Base-by-base conservation (phyloP, 2,888 invertebrate species). In the Leptinotarsa peninsularis region DNA sequence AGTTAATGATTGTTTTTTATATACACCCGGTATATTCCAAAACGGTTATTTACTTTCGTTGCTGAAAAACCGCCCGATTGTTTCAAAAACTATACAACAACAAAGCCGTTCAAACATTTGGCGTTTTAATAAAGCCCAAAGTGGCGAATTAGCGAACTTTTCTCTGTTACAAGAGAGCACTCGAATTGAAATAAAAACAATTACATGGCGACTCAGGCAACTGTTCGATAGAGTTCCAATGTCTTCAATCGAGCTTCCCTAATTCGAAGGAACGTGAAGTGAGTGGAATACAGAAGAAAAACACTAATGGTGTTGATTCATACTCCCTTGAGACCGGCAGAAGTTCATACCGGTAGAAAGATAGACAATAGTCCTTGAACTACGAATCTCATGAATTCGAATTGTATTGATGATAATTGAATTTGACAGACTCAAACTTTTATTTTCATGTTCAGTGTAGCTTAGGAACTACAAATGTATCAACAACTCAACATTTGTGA, bases 121-220 rank as follows among this genome's bases (percentile, higher is more conserved):
- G 43, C 63, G 63, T 63, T 63, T 21, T 27, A 58, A 82, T 81
- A 71, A 71, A 71, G 71, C 67, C 67, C 67, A 63, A 67, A 75
- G 74, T 67, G 63, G 54, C 49, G 71, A 75, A 75, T 75, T 71
- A 75, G 67, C 71, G 73, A 23, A 63, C 74, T 71, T 18, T 67
- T 67, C 67, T 71, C 71, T 67, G 49, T 63, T 21, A 63, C n/a
- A 67, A 54, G 58, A 60, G 66, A 71, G 63, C 67, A 50, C 70
- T 66, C 63, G 67, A 75, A 54, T 58, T 67, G 66, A 66, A 67
- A 63, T 75, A 71, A 71, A 75, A 75, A 75, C 74, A 75, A 75
- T 75, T 75, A 75, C 71, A 58, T 63, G 15, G 56, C 67, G 56
- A 67, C 71, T 69, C 50, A 56, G 67, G 56, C 56, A 74, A 69